These are phyloP conservation scores for Mya arenaria DNA, from an alignment of 1,140 invertebrate genomes.

Conservation along the genomic window DNA sequence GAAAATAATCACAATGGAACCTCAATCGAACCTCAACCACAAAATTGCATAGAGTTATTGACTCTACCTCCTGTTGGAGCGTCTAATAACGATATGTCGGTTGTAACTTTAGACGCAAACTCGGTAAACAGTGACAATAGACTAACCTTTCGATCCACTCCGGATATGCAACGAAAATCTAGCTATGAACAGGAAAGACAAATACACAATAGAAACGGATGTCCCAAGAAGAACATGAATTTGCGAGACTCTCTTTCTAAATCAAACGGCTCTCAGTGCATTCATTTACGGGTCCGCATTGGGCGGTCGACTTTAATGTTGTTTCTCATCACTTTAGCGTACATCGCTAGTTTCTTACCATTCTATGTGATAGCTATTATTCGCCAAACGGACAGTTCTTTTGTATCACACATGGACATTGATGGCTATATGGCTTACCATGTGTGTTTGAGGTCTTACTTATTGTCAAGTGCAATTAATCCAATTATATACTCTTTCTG, in stretches of 20 bases:
- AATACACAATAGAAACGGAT: neutral
- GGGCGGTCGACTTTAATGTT: constrained; percentile 50
- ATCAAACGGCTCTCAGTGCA: constrained; percentile 12
- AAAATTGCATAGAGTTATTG: neutral
- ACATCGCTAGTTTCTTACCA: constrained; percentile 48
- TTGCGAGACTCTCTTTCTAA: constrained; percentile 27
- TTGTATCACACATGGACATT: neutral
- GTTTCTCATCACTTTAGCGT: constrained; percentile 38
- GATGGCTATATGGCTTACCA: constrained; percentile 16
- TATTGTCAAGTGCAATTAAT: constrained; percentile 49
- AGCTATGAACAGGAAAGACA: neutral
- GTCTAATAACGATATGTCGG: neutral
- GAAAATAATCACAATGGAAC: neutral
- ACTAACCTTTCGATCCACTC: neutral
- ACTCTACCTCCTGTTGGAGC: neutral
- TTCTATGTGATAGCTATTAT: constrained; percentile 40
- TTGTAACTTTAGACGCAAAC: neutral
- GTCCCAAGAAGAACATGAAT: neutral
- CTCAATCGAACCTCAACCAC: neutral
- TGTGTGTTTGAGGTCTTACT: constrained; percentile 43
- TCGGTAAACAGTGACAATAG: neutral
- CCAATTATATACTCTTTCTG: constrained; percentile 54
- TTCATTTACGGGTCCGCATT: constrained; percentile 22
- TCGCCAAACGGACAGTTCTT: constrained; percentile 10
- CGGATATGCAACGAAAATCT: neutral